A percentile compares a stretch with the other conserved stretches of the same genome.
phyloP scores from a whole-genome alignment of 2,888 invertebrate species.

The Apotomis betuletana region DNA sequence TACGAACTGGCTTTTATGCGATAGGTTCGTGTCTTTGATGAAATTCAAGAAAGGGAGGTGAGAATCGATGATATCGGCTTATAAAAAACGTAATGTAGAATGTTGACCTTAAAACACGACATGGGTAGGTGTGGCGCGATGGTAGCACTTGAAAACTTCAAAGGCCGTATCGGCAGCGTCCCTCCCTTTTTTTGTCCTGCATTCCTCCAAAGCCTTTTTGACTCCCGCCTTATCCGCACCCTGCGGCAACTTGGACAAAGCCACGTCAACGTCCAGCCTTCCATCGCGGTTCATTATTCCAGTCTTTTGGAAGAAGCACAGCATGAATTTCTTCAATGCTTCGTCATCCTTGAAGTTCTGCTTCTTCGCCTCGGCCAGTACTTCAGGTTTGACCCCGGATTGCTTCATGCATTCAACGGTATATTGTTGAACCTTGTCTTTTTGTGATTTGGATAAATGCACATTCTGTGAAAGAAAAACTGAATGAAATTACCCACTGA shows the following conservation, averaged over 20 bases:
- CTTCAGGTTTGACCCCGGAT: constrained; percentile 64
- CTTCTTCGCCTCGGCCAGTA: constrained; percentile 57
- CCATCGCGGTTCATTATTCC: constrained; percentile 54
- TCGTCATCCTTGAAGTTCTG: constrained; percentile 60
- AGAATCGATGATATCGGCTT: too few relatives aligned
- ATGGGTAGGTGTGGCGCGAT: constrained; percentile 63
- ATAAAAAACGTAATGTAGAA: too few relatives aligned
- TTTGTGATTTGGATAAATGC: constrained; percentile 59
- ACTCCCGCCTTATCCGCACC: constrained; percentile 50
- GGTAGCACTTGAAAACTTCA: constrained; percentile 56
- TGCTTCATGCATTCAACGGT: constrained; percentile 66
- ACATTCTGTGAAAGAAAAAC: constrained; percentile 55
- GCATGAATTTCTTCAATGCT: constrained; percentile 58
- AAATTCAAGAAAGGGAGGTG: too few relatives aligned
- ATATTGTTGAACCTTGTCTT: constrained; percentile 59
- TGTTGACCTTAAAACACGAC: constrained; percentile 44
- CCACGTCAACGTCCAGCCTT: constrained; percentile 57
- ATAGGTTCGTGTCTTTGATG: too few relatives aligned
- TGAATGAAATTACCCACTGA: too few relatives aligned
- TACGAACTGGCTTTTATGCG: too few relatives aligned
- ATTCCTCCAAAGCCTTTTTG: constrained; percentile 53
- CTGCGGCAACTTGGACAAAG: constrained; percentile 53
- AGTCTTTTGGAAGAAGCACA: constrained; percentile 62
- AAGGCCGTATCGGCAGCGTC: constrained; percentile 56
- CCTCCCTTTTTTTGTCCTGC: constrained; percentile 51